Conservation (phyloP, 2,888 invertebrate species). For the Microplitis manilae region DNA sequence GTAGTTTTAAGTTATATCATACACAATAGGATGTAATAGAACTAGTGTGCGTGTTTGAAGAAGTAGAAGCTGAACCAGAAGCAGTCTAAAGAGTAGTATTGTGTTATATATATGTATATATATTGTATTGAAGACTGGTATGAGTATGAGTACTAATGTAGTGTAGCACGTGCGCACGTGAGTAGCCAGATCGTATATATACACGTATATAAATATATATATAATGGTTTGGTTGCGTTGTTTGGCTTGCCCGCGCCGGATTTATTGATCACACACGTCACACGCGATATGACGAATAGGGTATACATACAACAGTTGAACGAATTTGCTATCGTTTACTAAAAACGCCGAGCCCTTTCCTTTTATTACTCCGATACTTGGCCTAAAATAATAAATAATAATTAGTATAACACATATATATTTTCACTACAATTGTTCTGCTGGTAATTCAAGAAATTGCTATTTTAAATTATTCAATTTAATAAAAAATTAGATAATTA, state of each 20-base stretch:
- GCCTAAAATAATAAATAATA: background rate
- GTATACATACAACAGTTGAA: conserved; percentile 29
- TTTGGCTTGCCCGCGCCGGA: conserved; percentile 62
- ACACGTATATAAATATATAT: background rate
- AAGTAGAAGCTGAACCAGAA: conserved; percentile 24
- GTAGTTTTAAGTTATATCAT: background rate
- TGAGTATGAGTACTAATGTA: conserved; percentile 23
- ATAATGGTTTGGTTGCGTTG: conserved; percentile 31
- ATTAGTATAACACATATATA: background rate
- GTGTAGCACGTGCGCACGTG: conserved; percentile 52
- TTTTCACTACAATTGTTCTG: background rate
- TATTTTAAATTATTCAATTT: background rate
- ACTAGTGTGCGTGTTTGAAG: background rate
- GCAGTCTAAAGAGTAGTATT: background rate
- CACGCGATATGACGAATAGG: conserved; percentile 58
- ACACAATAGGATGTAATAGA: background rate
- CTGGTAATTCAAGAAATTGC: background rate
- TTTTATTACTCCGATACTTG: background rate
- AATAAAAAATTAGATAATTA: background rate
- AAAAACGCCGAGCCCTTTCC: background rate
- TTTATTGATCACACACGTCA: conserved; percentile 70
- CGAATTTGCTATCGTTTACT: conserved; percentile 22
- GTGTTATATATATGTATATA: background rate
- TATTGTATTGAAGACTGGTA: background rate
- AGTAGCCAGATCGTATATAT: conserved; percentile 32